Conservation (phyloP, 2,113 vertebrate species). For the Nycticorax nycticorax region DNA sequence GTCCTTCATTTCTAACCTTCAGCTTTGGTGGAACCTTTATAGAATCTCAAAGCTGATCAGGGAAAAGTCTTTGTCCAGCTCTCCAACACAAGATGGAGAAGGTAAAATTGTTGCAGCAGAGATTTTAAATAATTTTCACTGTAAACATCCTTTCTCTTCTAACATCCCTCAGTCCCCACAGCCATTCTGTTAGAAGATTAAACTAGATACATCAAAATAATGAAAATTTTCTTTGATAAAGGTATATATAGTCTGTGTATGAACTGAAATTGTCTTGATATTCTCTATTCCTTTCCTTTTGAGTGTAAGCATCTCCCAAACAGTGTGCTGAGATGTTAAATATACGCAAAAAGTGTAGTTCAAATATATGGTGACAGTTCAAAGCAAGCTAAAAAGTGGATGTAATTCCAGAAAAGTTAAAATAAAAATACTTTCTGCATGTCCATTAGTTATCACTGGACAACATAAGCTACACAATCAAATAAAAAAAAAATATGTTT, state of each 20-base stretch:
- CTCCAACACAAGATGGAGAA: neutral
- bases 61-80: neutral
- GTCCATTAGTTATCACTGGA: neutral
- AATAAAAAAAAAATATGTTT: neutral
- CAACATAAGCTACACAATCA: neutral
- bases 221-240: neutral
- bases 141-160: neutral
- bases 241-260: neutral
- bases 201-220: neutral
- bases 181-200: neutral
- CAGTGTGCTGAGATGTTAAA: neutral
- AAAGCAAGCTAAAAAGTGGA: neutral
- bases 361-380: neutral
- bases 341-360: neutral
- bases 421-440: neutral
- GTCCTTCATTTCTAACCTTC: neutral
- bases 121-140: neutral
- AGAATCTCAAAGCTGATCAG: neutral
- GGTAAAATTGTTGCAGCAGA: neutral
- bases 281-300: neutral
- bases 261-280: neutral
- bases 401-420: neutral
- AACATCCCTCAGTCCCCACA: neutral
- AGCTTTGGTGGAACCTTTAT: neutral
- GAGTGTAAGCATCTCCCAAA: neutral